Evolutionary conservation across 2,797 vertebrate genomes (phyloP).

Genomic region (Tenualosa thibaudeaui): DNA sequence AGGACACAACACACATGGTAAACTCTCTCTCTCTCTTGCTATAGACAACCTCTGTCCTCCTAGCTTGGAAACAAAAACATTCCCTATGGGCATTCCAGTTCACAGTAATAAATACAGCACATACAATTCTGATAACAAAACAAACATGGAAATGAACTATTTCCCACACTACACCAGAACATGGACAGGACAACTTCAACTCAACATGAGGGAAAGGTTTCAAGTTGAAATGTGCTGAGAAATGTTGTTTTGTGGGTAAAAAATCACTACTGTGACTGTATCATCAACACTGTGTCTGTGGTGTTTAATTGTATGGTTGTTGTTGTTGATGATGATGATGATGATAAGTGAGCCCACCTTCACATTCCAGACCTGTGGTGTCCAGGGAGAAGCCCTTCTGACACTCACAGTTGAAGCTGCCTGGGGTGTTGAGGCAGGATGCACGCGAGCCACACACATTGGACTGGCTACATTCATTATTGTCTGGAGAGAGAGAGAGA

Average conservation of each 20-base stretch:
- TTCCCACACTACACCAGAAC: not conserved
- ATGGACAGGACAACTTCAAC: not conserved
- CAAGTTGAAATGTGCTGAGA: not conserved
- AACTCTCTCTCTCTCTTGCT: not conserved
- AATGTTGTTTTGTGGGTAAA: not conserved
- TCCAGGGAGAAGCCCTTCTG: slow-evolving; percentile 88
- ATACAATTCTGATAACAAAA: not conserved
- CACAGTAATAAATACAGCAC: not conserved
- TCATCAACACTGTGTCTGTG: not conserved
- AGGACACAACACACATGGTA: slow-evolving; percentile 6
- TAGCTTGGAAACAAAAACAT: not conserved
- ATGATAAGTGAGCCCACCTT: slow-evolving; percentile 73
- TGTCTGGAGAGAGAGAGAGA: slow-evolving; percentile 65
- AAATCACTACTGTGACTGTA: not conserved
- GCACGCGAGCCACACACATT: slow-evolving; percentile 73
- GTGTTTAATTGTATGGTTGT: not conserved
- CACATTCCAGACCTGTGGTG: slow-evolving; percentile 80
- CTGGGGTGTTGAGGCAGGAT: slow-evolving; percentile 75
- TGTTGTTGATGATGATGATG: not conserved
- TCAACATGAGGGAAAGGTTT: not conserved
- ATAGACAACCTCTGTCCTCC: not conserved
- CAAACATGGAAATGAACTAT: too few relatives aligned
- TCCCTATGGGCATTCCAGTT: not conserved
- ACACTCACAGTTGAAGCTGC: slow-evolving; percentile 88
- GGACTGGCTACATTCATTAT: slow-evolving; percentile 80